These are phyloP conservation scores for Collichthys lucidus DNA, from an alignment of 2,113 vertebrate genomes.

Conservation along the genomic window DNA sequence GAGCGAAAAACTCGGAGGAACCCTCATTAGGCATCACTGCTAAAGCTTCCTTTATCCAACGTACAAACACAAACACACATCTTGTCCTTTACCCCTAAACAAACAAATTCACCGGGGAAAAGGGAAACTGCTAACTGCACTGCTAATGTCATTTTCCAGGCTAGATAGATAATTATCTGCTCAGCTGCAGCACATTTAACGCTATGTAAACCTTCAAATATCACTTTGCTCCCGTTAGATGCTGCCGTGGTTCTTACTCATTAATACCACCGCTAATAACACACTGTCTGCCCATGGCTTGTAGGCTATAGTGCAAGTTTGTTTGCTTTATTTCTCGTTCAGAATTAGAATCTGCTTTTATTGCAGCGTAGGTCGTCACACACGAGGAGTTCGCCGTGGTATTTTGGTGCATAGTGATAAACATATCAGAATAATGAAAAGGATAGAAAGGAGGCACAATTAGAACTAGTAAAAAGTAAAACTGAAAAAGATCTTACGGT, in stretches of 20 bases:
- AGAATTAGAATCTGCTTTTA: neutral
- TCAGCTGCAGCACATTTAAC: neutral
- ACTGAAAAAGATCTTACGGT: neutral
- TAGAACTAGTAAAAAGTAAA: neutral
- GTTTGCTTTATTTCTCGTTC: slow-evolving; percentile 11
- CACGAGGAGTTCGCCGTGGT: neutral
- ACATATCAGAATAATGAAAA: neutral
- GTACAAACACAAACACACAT: neutral
- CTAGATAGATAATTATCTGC: neutral
- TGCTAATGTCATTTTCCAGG: neutral
- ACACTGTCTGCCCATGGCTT: neutral
- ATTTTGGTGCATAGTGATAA: neutral
- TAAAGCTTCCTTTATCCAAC: neutral
- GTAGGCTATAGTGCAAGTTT: neutral
- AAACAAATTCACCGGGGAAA: neutral
- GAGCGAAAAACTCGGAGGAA: neutral
- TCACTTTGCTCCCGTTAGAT: neutral
- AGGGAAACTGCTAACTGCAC: neutral
- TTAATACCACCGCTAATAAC: neutral
- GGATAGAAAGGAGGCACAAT: neutral
- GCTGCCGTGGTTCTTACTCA: neutral
- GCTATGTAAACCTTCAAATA: neutral
- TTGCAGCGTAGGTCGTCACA: neutral
- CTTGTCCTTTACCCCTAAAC: neutral
- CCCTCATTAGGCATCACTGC: neutral